Base-by-base conservation (phyloP, 2,113 vertebrate species). In the Poecile atricapillus region DNA sequence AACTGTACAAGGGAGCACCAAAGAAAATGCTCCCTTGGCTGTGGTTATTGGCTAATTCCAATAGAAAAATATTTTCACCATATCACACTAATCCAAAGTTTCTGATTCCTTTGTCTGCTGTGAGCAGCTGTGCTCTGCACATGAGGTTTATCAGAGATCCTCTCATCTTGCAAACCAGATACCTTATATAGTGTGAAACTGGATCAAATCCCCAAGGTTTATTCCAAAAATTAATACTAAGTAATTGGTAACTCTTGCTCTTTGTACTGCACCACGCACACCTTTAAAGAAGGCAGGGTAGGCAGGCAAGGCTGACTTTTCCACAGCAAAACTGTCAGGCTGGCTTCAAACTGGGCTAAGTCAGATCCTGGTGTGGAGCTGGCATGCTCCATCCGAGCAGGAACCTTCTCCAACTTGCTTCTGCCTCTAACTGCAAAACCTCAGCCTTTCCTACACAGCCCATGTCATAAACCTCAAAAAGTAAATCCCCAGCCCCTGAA, bases 211-310 rank as follows among this genome's bases (percentile, higher is more conserved):
- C 41, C 15, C 18, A 15, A 37, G 14, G 18, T 19, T 10, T n/a
- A 31, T 10, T 68, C 19, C 5, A 41, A 55, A 71, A 67, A 13
- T 15, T 9, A 71, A 53, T 25, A 25, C 33, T 15, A 37, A 73
- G 10, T 22, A 14, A 35, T 11, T 30, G 22, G 47, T 15, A 58
- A 53, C 8, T 22, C 15, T 10, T 35, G 12, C 37, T 44, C 23
- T 7, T 9, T 3, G 37, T 0, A 4, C 37, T 74, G 47, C n/a
- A 49, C 20, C 15, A 65, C 0, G 2, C 4, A 69, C 30, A 43
- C 21, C 53, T 68, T 28, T 21, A 59, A 56, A n/a, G 52, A 37
- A 37, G 37, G 65, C 55, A 31, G 20, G 64, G 15, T 9, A 41
- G 37, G 87, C 22, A 76, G 60, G 35, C 49, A n/a, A 76, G 43